Base-by-base conservation (phyloP, 1,140 invertebrate genomes). In the Pomacea maculata region DNA sequence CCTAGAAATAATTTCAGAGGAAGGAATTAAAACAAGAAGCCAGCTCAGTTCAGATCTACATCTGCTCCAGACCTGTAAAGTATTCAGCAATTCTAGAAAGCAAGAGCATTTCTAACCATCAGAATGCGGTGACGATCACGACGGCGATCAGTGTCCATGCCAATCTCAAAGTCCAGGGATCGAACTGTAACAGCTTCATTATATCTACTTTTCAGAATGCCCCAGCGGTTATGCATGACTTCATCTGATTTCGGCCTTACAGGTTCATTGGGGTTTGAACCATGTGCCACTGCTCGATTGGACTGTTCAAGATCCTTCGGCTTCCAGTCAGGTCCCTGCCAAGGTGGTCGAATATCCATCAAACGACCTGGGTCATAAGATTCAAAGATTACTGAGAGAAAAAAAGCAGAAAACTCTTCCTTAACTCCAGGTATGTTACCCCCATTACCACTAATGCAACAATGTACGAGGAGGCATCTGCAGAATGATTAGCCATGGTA, bases 221-320 rank as follows among this genome's bases (percentile, higher is more conserved):
- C 89, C 87, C 88, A 90, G 68, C 87, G 87, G 79, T 89, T 88
- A 80, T 88, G 87, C 73, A 87, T 83, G 29, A 87, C 80, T 61
- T 76, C 54, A 64, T 78, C 77, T 29, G 86, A 86, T 74, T 86
- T 86, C 34, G 86, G 84, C 34, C 85, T 73, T 57, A 83, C 84
- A 25, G 88, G 89, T 72, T 89, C 88, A 82, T 90, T 90, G n/a
- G 88, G 85, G 75, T 90, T 89, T 21, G 80, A 83, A 29, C 87
- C 88, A 65, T 86, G 79, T 19, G 88, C 34, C 70, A 89, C 80
- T 25, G 88, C 88, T 75, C 87, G 82, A 57, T 83, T 83, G 6
- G 89, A 84, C 54, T 85, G 86, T 14, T 88, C 84, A 9, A 91
- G 73, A 78, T 91, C 89, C 79, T 88, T 87, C 29, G 90, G 88